These are phyloP conservation scores for Epizoanthus illoricatus DNA, from an alignment of 92 coral and sea anemone genomes.

Conservation along the genomic window DNA sequence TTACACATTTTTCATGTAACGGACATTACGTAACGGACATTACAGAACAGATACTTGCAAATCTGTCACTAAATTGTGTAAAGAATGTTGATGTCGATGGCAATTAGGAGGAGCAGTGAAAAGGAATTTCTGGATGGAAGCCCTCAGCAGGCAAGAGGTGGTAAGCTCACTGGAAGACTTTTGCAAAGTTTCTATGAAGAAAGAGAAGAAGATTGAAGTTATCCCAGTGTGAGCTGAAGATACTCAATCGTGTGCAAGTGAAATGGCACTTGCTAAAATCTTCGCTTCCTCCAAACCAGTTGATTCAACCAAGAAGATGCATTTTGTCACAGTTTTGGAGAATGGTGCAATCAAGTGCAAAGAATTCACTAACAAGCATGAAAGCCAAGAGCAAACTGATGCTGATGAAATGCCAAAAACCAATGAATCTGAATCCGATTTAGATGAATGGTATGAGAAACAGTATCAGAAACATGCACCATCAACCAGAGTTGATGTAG, in stretches of 20 bases:
- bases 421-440: not conserved
- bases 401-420: not conserved
- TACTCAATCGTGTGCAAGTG: not conserved
- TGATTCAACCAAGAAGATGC: slow-evolving; percentile 18
- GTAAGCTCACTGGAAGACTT: slow-evolving; percentile 46
- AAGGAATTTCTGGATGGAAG: slow-evolving; percentile 49
- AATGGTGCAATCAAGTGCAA: slow-evolving; percentile 17
- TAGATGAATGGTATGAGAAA: slow-evolving; percentile 8
- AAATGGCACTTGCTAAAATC: slow-evolving; percentile 16
- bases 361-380: slow-evolving; percentile 2
- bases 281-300: slow-evolving; percentile 13
- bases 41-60: not conserved
- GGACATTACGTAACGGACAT: slow-evolving; percentile 13
- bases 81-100: slow-evolving; percentile 45
- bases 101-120: slow-evolving; percentile 58
- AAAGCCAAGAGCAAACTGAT: slow-evolving; percentile 8
- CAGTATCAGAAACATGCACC: not conserved
- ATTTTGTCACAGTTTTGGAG: slow-evolving; percentile 15
- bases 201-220: slow-evolving; percentile 32
- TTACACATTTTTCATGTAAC: slow-evolving; percentile 9
- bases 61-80: too few relatives aligned
- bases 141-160: slow-evolving; percentile 40
- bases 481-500: not conserved
- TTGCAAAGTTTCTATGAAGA: slow-evolving; percentile 33
- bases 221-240: not conserved